Percentiles rank a stretch among this genome's conserved stretches.
phyloP scores from a whole-genome alignment of 2,888 invertebrate genomes.

The Gryllus longicercus region DNA sequence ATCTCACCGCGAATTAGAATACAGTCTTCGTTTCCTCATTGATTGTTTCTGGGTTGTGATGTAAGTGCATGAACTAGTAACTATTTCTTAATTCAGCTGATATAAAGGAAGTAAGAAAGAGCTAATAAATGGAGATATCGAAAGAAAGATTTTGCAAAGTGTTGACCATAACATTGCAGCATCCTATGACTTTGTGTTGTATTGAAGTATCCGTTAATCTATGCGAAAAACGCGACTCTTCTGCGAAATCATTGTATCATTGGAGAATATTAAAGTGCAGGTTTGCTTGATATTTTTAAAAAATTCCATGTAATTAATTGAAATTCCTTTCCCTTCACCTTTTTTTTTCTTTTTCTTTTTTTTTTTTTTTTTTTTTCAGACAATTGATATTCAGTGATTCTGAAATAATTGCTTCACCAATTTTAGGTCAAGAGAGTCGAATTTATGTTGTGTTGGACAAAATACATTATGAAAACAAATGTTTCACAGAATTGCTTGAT shows the following conservation, averaged over 20 bases:
- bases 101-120: too few relatives aligned
- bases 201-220: conserved; percentile 41
- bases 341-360: not conserved
- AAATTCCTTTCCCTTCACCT: too few relatives aligned
- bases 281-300: conserved; percentile 34
- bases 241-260: conserved; percentile 43
- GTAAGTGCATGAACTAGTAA: too few relatives aligned
- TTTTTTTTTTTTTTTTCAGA: conserved; percentile 36
- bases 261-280: conserved; percentile 45
- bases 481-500: conserved; percentile 11
- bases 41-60: too few relatives aligned
- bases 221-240: conserved; percentile 40
- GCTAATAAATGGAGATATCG: too few relatives aligned
- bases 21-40: too few relatives aligned
- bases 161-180: too few relatives aligned
- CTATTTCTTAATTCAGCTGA: too few relatives aligned
- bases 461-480: not conserved
- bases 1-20: too few relatives aligned
- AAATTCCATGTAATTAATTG: too few relatives aligned
- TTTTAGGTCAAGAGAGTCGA: conserved; percentile 37
- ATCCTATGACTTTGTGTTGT: conserved; percentile 38
- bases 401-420: conserved; percentile 42
- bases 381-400: conserved; percentile 40
- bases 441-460: conserved; percentile 41
- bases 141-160: too few relatives aligned